Evolutionary conservation across 2,113 vertebrate genomes (phyloP), one percentile per base, ranked within the genome.

Genomic region (Romanogobio albipinnatus): DNA sequence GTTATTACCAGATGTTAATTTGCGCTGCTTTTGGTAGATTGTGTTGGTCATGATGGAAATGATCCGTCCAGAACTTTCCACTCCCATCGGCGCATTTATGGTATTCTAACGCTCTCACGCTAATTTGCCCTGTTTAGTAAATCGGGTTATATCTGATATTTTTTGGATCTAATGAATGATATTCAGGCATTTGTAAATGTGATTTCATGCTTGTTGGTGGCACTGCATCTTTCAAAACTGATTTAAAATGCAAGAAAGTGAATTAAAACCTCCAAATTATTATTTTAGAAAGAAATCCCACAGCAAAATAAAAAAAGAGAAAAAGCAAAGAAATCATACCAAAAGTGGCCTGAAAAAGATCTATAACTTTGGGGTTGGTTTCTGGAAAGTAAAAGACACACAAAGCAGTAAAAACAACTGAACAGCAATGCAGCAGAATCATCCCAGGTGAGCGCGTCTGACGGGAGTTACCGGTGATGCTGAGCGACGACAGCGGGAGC

Each of bases 271-370:
- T 26, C 33, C 70, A 17, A 39, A 89, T 62, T 3, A 75, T 51
- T 15, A 2, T 36, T 33, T 36, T 22, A 4, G 5, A 43, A 45
- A 80, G 15, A 56, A 49, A 36, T 29, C 15, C 19, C 10, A 29
- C 2, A 61, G 43, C 10, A 84, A 22, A 58, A 24, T 76, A 77
- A 81, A 24, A 5, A 24, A 90, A 45, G 36, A 76, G 22, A 11
- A 59, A 75, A 76, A 43, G 15, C 71, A 76, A 81, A 84, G 15
- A 15, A 36, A 15, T 86, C 90, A 87, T 94, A 94, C 93, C 93
- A 90, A 94, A 94, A 14, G 93, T 91, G 29, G 92, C 91, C 90
- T 92, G 92, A 87, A 95, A 92, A 86, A 92, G 87, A 47, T 92
- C 91, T 88, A 93, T 86, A 83, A 93, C 93, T 92, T 92, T 94